These are phyloP conservation scores for Hydrolagus affinis DNA, from an alignment of 2,113 vertebrate genomes.

Conservation along the genomic window DNA sequence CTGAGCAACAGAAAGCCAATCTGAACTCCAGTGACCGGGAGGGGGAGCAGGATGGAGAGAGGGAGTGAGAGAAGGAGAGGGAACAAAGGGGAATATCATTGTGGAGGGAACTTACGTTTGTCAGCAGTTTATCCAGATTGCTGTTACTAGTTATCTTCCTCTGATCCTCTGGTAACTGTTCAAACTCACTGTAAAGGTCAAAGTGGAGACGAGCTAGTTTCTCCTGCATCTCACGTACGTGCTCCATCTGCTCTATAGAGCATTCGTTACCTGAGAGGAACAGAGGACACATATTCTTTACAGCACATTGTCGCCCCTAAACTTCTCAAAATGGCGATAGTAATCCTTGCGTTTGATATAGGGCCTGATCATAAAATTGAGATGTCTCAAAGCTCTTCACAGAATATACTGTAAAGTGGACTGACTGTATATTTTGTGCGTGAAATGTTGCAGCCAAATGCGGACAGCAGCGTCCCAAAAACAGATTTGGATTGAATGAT, in stretches of 20 bases:
- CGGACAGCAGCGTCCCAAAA: too few relatives aligned
- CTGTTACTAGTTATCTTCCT: constrained; percentile 73
- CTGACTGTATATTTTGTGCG: too few relatives aligned
- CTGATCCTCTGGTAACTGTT: constrained; percentile 84
- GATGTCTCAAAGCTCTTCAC: too few relatives aligned
- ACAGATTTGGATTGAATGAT: too few relatives aligned
- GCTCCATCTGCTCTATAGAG: constrained; percentile 96
- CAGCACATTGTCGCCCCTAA: too few relatives aligned
- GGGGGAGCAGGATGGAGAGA: background rate
- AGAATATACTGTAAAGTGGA: too few relatives aligned
- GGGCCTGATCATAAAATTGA: too few relatives aligned
- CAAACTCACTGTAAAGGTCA: constrained; percentile 85
- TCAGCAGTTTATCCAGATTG: constrained; percentile 86
- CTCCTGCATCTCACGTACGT: constrained; percentile 94
- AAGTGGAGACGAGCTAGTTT: constrained; percentile 87
- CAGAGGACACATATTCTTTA: background rate
- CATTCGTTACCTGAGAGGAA: constrained; percentile 78
- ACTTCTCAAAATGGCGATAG: too few relatives aligned
- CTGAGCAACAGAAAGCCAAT: too few relatives aligned
- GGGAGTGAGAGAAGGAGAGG: too few relatives aligned
- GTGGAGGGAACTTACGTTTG: constrained; percentile 66
- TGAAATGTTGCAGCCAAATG: too few relatives aligned
- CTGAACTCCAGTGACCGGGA: background rate
- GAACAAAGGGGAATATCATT: background rate
- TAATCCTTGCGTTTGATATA: too few relatives aligned